Percentiles rank a stretch among this genome's conserved stretches.
These are phyloP conservation scores for Rhyacophila brunnea DNA, from an alignment of 1,140 invertebrate genomes.

Conservation along the genomic window DNA sequence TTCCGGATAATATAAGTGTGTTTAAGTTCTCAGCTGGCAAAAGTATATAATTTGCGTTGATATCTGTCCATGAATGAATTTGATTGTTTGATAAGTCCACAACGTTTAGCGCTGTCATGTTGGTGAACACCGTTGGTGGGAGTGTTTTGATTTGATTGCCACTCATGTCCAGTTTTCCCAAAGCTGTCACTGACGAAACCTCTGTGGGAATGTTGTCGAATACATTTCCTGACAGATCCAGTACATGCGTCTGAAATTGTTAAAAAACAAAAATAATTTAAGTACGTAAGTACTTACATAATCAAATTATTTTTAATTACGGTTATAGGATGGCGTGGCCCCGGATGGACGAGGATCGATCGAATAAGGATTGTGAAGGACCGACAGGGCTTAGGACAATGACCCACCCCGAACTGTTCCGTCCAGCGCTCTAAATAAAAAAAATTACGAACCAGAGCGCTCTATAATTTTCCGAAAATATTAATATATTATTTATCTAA, in stretches of 20 bases:
- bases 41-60: conserved; percentile 53
- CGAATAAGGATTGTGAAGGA: no score
- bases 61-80: conserved; percentile 53
- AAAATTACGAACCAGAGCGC: no score
- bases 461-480: no score
- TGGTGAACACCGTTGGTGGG: conserved; percentile 45
- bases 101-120: conserved; percentile 51
- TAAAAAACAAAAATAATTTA: no score
- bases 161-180: conserved; percentile 57
- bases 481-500: no score
- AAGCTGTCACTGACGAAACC: conserved; percentile 50
- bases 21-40: conserved; percentile 47
- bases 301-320: no score
- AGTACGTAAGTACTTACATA: no score
- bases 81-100: conserved; percentile 56
- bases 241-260: conserved; percentile 51
- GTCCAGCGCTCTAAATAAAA: no score
- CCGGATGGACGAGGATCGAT: no score
- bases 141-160: conserved; percentile 53
- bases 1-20: conserved; percentile 52
- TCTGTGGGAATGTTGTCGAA: conserved; percentile 54
- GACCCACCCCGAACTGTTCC: no score
- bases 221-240: conserved; percentile 54
- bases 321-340: no score
- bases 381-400: no score